Evolutionary conservation across 2,888 invertebrate genomes (phyloP).

Genomic region (Melikaiella ostensackeni): DNA sequence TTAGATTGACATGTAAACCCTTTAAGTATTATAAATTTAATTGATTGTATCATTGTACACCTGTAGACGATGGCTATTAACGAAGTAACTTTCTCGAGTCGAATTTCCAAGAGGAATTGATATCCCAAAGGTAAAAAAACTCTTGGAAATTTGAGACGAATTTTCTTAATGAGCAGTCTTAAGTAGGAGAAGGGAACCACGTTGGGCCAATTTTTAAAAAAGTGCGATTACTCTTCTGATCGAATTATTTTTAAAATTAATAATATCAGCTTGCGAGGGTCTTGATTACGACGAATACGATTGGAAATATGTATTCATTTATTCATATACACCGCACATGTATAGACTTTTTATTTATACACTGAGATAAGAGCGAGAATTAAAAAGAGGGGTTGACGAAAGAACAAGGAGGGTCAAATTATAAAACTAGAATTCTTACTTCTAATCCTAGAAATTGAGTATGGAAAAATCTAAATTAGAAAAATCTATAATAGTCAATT

Average conservation of each 20-base stretch:
- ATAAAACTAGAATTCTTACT: not conserved
- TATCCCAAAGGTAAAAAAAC: slow-evolving; percentile 24
- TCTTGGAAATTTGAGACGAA: slow-evolving; percentile 46
- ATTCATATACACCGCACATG: slow-evolving; percentile 7
- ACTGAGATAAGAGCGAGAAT: slow-evolving; percentile 31
- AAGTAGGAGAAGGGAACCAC: slow-evolving; percentile 52
- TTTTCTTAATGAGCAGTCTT: slow-evolving; percentile 54
- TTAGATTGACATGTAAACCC: slow-evolving; percentile 62
- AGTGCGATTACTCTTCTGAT: slow-evolving; percentile 14
- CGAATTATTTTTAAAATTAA: slow-evolving; percentile 19
- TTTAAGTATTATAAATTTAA: slow-evolving; percentile 59
- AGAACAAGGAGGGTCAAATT: slow-evolving; percentile 17
- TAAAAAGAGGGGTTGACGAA: slow-evolving; percentile 8
- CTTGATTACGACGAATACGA: slow-evolving; percentile 34
- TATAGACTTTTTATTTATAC: slow-evolving; percentile 18
- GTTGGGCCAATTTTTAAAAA: slow-evolving; percentile 44
- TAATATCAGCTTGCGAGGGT: not conserved
- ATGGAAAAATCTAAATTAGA: not conserved
- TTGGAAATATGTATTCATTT: slow-evolving; percentile 18
- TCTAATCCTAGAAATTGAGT: not conserved
- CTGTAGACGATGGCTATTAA: slow-evolving; percentile 54
- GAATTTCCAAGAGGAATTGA: slow-evolving; percentile 42
- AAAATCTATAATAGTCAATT: not conserved
- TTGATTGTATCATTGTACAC: slow-evolving; percentile 64
- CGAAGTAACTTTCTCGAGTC: slow-evolving; percentile 47